Percentiles rank a stretch among this genome's conserved stretches.
Evolutionary conservation across 2,797 vertebrate genomes (phyloP).

Genomic region (Kryptopterus vitreolus): DNA sequence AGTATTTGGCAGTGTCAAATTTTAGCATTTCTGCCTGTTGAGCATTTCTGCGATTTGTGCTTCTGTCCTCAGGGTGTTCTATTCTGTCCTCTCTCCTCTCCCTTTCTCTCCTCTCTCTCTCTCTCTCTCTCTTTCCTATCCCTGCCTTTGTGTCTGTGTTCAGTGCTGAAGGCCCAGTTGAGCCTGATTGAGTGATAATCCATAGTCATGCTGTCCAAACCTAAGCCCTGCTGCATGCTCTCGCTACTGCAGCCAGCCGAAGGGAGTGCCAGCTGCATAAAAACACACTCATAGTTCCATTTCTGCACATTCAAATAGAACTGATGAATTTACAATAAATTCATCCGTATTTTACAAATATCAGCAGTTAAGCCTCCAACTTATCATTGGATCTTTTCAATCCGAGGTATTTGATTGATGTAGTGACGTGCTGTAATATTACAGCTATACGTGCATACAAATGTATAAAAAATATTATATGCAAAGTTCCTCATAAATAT

Average conservation of each 20-base stretch:
- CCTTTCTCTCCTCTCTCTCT: slow-evolving; percentile 7
- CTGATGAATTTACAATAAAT: neutral
- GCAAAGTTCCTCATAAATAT: slow-evolving; percentile 50
- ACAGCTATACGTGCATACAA: neutral
- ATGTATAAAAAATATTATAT: slow-evolving; percentile 33
- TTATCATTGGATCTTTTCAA: neutral
- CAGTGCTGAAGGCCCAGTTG: slow-evolving; percentile 59
- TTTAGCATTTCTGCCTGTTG: slow-evolving; percentile 71
- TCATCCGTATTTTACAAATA: neutral
- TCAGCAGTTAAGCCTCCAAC: neutral
- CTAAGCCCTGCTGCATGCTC: slow-evolving; percentile 60
- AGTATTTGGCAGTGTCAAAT: slow-evolving; percentile 66
- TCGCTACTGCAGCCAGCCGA: slow-evolving; percentile 51
- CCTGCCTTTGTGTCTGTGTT: slow-evolving; percentile 53
- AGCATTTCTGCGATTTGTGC: slow-evolving; percentile 70
- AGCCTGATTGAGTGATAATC: slow-evolving; percentile 79
- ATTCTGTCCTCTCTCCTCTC: slow-evolving; percentile 45
- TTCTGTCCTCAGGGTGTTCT: slow-evolving; percentile 62
- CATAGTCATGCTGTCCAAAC: slow-evolving; percentile 65
- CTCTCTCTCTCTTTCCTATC: neutral
- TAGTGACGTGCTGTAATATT: neutral
- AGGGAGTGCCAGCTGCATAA: slow-evolving; percentile 43
- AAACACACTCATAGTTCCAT: slow-evolving; percentile 22
- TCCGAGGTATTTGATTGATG: neutral
- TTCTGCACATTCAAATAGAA: neutral